These are phyloP conservation scores for Hafferia zeledoni DNA, from an alignment of 2,797 vertebrate species.

Conservation along the genomic window DNA sequence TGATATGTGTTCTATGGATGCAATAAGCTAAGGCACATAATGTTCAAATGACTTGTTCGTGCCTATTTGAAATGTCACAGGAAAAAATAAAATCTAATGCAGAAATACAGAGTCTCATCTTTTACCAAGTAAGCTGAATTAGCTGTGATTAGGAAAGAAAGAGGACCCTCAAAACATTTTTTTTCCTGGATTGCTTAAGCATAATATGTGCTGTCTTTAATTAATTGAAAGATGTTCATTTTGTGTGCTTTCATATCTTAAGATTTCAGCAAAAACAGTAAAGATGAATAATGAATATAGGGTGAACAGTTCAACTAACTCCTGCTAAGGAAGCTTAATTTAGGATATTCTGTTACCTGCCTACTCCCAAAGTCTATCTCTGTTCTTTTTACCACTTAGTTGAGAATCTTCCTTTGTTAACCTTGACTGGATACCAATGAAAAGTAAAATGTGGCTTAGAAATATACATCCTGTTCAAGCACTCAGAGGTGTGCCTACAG, in stretches of 20 bases:
- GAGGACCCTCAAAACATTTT: not conserved
- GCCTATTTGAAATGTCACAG: not conserved
- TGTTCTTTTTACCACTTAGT: not conserved
- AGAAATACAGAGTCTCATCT: not conserved
- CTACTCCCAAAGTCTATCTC: not conserved
- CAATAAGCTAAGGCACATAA: not conserved
- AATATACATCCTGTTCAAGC: not conserved
- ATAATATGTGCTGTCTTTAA: not conserved
- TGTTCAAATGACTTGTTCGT: not conserved
- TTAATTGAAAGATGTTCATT: not conserved
- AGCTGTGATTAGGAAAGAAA: not conserved
- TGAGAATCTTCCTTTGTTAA: not conserved
- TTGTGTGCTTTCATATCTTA: not conserved
- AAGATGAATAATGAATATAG: not conserved
- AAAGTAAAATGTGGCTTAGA: not conserved
- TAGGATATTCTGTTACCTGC: not conserved
- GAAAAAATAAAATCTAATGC: not conserved
- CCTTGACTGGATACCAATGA: not conserved
- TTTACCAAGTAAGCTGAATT: not conserved
- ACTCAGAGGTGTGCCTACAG: fast-evolving
- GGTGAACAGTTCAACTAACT: not conserved
- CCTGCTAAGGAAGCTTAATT: not conserved
- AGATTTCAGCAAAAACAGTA: not conserved
- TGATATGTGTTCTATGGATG: not conserved
- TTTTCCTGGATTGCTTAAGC: not conserved